Percentiles rank a stretch among this genome's conserved stretches.
phyloP scores from a whole-genome alignment of 2,797 vertebrate species.

The Podarcis lilfordi region DNA sequence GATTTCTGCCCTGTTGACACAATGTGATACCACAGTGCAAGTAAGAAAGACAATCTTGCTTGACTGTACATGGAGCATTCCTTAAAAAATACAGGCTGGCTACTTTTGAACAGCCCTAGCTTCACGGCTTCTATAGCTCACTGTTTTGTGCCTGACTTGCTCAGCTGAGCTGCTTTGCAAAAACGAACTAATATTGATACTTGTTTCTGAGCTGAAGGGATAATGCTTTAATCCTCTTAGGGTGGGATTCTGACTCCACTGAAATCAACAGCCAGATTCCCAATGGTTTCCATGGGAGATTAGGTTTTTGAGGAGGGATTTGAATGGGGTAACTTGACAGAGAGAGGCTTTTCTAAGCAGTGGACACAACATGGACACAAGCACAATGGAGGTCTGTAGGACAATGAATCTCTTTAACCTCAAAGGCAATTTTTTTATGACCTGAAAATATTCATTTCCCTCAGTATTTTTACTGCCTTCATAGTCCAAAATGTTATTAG shows the following conservation, averaged over 20 bases:
- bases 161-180: not conserved
- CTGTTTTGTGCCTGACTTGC: constrained; percentile 3
- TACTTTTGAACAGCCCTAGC: not conserved
- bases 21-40: not conserved
- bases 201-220: constrained; percentile 22
- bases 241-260: constrained; percentile 13
- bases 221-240: constrained; percentile 25
- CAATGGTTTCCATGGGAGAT: constrained; percentile 9
- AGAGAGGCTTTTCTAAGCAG: not conserved
- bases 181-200: constrained; percentile 20
- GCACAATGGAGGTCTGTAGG: not conserved
- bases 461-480: constrained; percentile 15
- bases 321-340: not conserved
- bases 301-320: constrained; percentile 1
- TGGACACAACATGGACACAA: not conserved
- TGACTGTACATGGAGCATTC: not conserved
- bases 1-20: not conserved
- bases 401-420: constrained; percentile 12
- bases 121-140: not conserved
- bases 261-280: constrained; percentile 16
- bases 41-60: not conserved
- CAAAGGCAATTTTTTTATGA: constrained; percentile 14
- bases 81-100: not conserved
- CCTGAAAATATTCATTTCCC: not conserved
- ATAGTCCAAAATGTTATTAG: constrained; percentile 2